Conservation (phyloP, 2,797 vertebrate species). For the Acestrorhynchus altus region DNA sequence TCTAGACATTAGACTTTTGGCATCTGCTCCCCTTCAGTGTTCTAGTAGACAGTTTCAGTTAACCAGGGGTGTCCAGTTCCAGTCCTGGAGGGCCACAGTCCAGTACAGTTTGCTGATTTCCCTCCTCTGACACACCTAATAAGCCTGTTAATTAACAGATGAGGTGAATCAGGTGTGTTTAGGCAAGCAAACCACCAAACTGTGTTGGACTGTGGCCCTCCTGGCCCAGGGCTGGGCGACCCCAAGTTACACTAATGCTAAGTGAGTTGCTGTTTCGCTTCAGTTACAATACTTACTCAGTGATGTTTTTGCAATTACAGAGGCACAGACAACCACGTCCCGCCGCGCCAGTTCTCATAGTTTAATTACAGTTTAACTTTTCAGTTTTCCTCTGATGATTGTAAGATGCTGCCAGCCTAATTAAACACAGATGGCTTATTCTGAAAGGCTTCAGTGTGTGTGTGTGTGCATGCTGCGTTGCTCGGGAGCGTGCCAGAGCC, state of each 20-base stretch:
- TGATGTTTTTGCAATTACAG: conserved; percentile 77
- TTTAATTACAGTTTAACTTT: conserved; percentile 82
- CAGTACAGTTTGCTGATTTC: background rate
- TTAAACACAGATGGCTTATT: conserved; percentile 81
- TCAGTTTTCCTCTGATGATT: conserved; percentile 80
- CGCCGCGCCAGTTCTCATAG: conserved; percentile 74
- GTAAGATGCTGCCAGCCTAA: conserved; percentile 79
- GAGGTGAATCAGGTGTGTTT: conserved; percentile 3
- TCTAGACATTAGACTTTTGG: background rate
- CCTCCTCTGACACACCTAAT: background rate
- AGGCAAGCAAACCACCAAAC: background rate
- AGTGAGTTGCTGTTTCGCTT: conserved; percentile 65
- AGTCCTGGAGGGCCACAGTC: background rate
- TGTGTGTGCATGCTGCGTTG: conserved; percentile 61
- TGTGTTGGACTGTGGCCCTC: background rate
- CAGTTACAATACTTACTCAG: conserved; percentile 74
- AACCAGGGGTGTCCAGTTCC: background rate
- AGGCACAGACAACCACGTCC: conserved; percentile 67
- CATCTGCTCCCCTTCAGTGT: background rate
- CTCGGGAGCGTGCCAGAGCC: conserved; percentile 71
- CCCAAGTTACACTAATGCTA: conserved; percentile 35
- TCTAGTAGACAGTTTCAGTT: background rate
- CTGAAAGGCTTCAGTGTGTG: conserved; percentile 62
- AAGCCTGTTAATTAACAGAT: background rate
- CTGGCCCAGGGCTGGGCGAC: background rate